Conservation (phyloP, 2,888 invertebrate species). For the Cyclophora punctaria region DNA sequence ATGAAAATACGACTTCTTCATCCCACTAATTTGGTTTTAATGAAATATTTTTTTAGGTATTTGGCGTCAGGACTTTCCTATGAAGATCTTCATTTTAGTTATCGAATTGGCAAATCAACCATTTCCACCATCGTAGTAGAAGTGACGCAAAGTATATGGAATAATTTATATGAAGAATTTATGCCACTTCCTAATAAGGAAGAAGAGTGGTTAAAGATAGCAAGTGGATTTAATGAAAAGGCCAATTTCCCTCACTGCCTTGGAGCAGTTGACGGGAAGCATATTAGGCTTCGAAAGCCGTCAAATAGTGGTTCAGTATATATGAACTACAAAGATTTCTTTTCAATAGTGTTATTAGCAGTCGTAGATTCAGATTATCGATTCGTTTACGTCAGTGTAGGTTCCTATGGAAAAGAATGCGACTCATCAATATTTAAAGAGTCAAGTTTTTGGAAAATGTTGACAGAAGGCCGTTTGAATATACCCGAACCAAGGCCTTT, state of each 20-base stretch:
- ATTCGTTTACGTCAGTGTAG: conserved; percentile 15
- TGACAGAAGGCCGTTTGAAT: conserved; percentile 13
- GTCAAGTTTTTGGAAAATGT: conserved; percentile 18
- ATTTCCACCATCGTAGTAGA: too few relatives aligned
- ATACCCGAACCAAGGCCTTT: conserved; percentile 11
- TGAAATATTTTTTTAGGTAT: too few relatives aligned
- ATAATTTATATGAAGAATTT: too few relatives aligned
- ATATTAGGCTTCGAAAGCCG: conserved; percentile 16
- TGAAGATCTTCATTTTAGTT: too few relatives aligned
- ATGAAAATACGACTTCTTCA: too few relatives aligned
- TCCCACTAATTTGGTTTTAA: too few relatives aligned
- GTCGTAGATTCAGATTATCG: conserved; percentile 16
- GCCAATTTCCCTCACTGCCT: conserved; percentile 16
- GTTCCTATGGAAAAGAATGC: conserved; percentile 21
- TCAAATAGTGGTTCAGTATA: conserved; percentile 13
- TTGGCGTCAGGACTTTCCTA: too few relatives aligned
- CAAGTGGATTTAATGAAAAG: conserved; percentile 18
- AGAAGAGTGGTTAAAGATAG: conserved; percentile 15
- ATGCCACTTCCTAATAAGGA: too few relatives aligned
- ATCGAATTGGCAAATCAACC: too few relatives aligned
- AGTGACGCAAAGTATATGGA: too few relatives aligned
- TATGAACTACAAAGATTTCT: conserved; percentile 17
- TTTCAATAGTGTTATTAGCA: conserved; percentile 14
- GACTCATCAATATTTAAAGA: conserved; percentile 24
- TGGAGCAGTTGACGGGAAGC: conserved; percentile 14